phyloP scores from a whole-genome alignment of 2,797 vertebrate genomes.

The Sarcophilus harrisii region DNA sequence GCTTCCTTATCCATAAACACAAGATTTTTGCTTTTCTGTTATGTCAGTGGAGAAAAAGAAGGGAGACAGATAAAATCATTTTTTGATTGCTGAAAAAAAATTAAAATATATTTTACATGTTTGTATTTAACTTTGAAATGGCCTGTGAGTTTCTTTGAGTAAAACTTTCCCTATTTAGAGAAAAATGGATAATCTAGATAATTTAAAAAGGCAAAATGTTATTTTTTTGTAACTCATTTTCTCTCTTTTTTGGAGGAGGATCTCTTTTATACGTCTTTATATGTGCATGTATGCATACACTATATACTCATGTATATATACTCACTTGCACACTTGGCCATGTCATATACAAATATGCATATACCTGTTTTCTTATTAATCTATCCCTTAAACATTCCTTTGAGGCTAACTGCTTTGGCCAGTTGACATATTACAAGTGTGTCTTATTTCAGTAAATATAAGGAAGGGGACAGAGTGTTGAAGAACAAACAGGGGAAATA shows the following conservation, averaged over 20 bases:
- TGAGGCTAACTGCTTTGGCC: neutral
- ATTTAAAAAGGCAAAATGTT: neutral
- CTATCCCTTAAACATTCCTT: neutral
- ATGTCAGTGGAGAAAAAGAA: neutral
- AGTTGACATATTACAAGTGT: neutral
- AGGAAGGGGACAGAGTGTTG: neutral
- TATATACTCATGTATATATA: neutral
- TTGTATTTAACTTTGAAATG: neutral
- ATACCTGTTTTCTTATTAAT: neutral
- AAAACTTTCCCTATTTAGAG: neutral
- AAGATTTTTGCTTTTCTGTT: neutral
- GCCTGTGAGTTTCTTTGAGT: neutral
- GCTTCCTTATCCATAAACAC: neutral
- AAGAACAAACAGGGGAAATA: neutral
- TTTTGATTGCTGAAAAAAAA: neutral
- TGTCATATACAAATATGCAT: neutral
- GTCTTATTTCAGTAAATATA: neutral
- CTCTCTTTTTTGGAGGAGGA: neutral
- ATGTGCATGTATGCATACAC: too few species aligned
- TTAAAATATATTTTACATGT: neutral
- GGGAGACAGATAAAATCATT: neutral
- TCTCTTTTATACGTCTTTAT: neutral
- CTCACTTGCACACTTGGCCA: neutral
- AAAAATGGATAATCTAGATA: neutral
- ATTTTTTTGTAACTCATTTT: neutral